phyloP scores from a whole-genome alignment of 1,140 invertebrate species.

The Protaetia brevitarsis region DNA sequence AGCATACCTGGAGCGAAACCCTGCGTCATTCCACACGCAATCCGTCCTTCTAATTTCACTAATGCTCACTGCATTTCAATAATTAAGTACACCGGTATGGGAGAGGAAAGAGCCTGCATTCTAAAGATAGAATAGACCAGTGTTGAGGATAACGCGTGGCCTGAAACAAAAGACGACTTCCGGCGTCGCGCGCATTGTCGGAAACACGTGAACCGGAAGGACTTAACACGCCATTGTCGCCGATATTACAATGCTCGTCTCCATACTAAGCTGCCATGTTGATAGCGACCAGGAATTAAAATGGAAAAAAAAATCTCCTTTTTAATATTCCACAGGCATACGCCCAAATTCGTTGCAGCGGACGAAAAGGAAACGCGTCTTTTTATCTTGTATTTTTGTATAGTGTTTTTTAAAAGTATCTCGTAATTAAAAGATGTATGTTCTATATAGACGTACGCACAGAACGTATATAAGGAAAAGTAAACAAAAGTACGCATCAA shows the following conservation, averaged over 20 bases:
- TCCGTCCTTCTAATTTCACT: conserved; percentile 19
- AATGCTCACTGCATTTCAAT: conserved; percentile 23
- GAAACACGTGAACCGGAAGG: conserved; percentile 26
- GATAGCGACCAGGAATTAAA: conserved; percentile 13
- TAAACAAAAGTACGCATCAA: too few species aligned
- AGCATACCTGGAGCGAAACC: not conserved
- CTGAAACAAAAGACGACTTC: conserved; percentile 27
- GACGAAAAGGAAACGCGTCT: not conserved
- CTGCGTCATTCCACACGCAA: not conserved
- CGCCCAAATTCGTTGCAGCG: not conserved
- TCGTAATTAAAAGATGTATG: too few species aligned
- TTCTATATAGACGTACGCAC: too few species aligned
- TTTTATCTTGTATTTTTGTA: too few species aligned
- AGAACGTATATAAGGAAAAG: too few species aligned
- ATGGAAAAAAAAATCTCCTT: not conserved
- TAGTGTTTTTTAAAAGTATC: too few species aligned
- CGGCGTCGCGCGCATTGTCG: conserved; percentile 26
- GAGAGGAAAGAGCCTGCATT: conserved; percentile 23
- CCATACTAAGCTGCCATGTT: conserved; percentile 15
- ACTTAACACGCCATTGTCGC: conserved; percentile 25
- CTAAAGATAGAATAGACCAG: conserved; percentile 29
- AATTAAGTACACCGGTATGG: conserved; percentile 19
- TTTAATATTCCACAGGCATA: not conserved
- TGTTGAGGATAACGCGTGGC: conserved; percentile 29
- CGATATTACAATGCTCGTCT: conserved; percentile 15